These are phyloP conservation scores for Trimorus sp. DNA, from an alignment of 2,888 invertebrate species.

Conservation along the genomic window DNA sequence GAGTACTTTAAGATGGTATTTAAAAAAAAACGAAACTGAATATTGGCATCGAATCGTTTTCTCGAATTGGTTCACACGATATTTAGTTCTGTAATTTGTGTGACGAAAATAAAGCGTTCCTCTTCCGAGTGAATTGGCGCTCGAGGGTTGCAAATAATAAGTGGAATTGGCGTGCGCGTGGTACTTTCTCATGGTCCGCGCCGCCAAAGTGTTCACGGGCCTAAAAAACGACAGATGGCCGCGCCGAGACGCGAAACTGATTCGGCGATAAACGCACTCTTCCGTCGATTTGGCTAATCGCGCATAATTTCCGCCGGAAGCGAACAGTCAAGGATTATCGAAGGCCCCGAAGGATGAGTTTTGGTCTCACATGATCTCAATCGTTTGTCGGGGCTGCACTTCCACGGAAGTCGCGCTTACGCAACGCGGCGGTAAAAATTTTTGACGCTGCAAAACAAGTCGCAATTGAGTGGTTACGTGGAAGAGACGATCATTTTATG, in stretches of 20 bases:
- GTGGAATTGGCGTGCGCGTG: no score
- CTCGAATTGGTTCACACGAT: no score
- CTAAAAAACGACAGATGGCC: constrained; percentile 9
- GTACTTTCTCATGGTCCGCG: neutral
- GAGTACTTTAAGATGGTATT: no score
- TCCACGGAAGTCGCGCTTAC: constrained; percentile 5
- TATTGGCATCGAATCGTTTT: no score
- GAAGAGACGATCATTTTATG: neutral
- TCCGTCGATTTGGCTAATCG: constrained; percentile 44
- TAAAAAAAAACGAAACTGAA: no score
- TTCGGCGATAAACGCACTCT: constrained; percentile 30
- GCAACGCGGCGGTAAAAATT: neutral
- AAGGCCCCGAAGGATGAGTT: constrained; percentile 37
- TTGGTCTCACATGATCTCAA: constrained; percentile 7
- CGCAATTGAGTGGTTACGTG: neutral
- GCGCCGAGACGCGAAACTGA: constrained; percentile 1
- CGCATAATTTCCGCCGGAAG: constrained; percentile 43
- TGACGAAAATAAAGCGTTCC: no score
- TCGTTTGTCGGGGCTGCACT: neutral
- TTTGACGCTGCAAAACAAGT: neutral
- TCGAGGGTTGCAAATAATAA: neutral
- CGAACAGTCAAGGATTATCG: constrained; percentile 46
- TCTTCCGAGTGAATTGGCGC: neutral
- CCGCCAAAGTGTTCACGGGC: constrained; percentile 9
- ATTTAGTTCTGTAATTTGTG: no score